Percentiles rank a stretch among this genome's conserved stretches.
Conservation (phyloP, 23 tunicate species). For the Ciona savignyi region DNA sequence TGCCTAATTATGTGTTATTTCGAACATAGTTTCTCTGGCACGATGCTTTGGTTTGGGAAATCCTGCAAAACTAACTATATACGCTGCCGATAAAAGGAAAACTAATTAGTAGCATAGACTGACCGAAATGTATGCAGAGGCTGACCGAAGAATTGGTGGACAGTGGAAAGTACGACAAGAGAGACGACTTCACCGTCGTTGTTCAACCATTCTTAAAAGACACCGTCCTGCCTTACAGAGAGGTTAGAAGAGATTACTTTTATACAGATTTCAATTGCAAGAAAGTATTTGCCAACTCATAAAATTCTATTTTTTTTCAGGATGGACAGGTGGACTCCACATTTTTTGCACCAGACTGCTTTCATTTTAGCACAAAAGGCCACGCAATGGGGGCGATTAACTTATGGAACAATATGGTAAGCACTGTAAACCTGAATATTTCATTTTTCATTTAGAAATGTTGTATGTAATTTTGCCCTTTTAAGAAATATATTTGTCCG, state of each 20-base stretch:
- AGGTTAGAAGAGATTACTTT: conserved; percentile 13
- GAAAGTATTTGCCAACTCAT: not conserved
- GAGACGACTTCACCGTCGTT: conserved; percentile 86
- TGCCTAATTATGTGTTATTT: too few species aligned
- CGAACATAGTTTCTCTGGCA: too few species aligned
- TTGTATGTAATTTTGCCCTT: too few species aligned
- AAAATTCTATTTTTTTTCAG: conserved; percentile 12
- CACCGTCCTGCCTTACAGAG: conserved; percentile 55
- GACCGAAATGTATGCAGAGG: conserved; percentile 34
- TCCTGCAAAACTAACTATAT: too few species aligned
- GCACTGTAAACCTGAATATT: not conserved
- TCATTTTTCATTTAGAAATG: not conserved
- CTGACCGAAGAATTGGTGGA: conserved; percentile 50
- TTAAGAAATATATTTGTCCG: too few species aligned
- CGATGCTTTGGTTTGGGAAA: too few species aligned
- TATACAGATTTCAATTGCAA: not conserved
- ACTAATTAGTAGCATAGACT: too few species aligned
- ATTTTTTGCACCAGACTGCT: conserved; percentile 93
- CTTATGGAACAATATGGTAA: conserved; percentile 92
- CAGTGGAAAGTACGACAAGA: conserved; percentile 76
- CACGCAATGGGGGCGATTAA: conserved; percentile 91
- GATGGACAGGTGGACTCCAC: conserved; percentile 79
- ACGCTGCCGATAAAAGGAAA: too few species aligned
- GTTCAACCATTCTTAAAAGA: conserved; percentile 75
- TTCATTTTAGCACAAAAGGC: conserved; percentile 80